Conservation (phyloP, 2,113 vertebrate genomes). For the Tragelaphus strepsiceros region DNA sequence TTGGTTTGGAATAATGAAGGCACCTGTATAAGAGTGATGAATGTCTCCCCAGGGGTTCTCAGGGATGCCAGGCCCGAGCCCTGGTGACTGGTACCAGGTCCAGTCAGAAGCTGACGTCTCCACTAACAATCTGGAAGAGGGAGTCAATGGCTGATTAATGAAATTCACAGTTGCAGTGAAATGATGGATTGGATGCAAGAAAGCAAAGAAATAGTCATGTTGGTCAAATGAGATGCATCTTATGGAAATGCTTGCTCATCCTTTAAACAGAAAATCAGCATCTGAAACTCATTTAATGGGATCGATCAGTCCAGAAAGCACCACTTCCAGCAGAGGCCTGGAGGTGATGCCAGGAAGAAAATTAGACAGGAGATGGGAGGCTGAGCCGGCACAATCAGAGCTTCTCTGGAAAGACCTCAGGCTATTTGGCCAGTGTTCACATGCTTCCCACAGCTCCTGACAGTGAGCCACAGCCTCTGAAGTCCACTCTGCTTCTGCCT, state of each 20-base stretch:
- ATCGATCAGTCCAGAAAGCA: neutral
- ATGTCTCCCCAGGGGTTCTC: neutral
- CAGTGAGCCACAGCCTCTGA: neutral
- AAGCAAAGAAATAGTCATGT: constrained; percentile 3
- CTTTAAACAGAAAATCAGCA: neutral
- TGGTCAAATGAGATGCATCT: constrained; percentile 8
- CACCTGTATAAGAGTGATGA: neutral
- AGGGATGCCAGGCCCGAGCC: neutral
- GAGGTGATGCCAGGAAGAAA: neutral
- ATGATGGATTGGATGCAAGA: constrained; percentile 10
- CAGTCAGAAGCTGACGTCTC: constrained; percentile 15
- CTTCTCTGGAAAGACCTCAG: neutral
- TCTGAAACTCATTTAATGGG: constrained; percentile 7
- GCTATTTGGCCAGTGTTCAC: neutral
- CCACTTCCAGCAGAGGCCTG: neutral
- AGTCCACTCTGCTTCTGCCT: neutral
- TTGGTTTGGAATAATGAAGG: neutral
- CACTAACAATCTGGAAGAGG: neutral
- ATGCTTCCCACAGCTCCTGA: neutral
- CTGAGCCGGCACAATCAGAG: neutral
- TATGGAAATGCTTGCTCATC: neutral
- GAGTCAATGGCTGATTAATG: constrained; percentile 21
- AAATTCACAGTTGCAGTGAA: constrained; percentile 15
- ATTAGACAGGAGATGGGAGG: neutral
- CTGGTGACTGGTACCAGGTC: neutral